Evolutionary conservation across 2,888 invertebrate species (phyloP).

Genomic region (Hydrotaea diabolus): DNA sequence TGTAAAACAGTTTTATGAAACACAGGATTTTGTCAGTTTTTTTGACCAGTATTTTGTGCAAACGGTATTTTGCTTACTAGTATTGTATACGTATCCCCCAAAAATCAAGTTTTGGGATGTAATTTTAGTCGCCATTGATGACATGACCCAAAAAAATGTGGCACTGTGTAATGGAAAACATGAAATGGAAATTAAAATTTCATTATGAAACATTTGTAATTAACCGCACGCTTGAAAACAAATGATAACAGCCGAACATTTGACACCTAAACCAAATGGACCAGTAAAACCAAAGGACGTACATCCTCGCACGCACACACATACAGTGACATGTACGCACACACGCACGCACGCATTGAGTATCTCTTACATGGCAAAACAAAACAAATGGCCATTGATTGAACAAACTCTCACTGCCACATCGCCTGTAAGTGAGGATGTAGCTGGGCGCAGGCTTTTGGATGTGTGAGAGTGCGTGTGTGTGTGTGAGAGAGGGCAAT

Average conservation of each 20-base stretch:
- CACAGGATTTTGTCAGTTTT: no score
- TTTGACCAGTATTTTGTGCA: no score
- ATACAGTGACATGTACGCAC: conserved; percentile 22
- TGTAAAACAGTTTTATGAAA: no score
- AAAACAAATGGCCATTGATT: conserved; percentile 55
- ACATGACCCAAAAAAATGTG: no score
- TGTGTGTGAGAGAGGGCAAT: conserved; percentile 30
- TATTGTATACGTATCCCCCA: no score
- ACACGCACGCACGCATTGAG: neutral
- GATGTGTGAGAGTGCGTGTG: conserved; percentile 22
- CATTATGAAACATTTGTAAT: conserved; percentile 48
- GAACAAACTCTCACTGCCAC: conserved; percentile 37
- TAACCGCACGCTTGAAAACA: conserved; percentile 63
- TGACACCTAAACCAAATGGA: conserved; percentile 66
- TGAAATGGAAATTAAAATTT: conserved; percentile 35
- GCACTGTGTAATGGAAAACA: conserved; percentile 16
- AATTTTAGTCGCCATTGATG: no score
- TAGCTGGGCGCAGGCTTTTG: no score
- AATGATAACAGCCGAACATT: conserved; percentile 64
- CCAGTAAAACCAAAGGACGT: conserved; percentile 51
- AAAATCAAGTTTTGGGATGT: no score
- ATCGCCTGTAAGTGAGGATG: no score
- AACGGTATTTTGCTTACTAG: no score
- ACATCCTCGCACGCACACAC: conserved; percentile 9
- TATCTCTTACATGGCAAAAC: conserved; percentile 12